Conservation (phyloP, 2,797 vertebrate genomes). For the Pangasius djambal region DNA sequence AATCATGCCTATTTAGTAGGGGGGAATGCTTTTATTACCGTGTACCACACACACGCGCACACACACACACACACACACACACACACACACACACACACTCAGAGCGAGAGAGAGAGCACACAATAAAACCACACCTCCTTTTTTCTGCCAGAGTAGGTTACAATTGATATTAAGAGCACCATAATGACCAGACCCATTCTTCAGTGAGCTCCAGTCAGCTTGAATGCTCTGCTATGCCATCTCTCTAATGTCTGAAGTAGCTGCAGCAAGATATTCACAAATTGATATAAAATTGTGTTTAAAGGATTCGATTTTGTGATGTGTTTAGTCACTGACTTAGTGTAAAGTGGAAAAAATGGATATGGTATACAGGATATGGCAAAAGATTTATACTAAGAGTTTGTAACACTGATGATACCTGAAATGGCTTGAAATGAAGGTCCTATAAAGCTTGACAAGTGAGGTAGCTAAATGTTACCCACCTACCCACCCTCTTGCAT, state of each 20-base stretch:
- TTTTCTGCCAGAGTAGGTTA: slow-evolving; percentile 53
- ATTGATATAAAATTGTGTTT: neutral
- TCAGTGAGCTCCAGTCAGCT: slow-evolving; percentile 19
- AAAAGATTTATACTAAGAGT: neutral
- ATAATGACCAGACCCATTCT: slow-evolving; percentile 22
- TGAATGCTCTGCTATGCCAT: slow-evolving; percentile 29
- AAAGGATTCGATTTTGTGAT: neutral
- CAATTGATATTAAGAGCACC: slow-evolving; percentile 48
- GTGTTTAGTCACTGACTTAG: neutral
- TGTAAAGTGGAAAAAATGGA: no score
- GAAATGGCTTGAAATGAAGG: neutral
- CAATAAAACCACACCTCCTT: slow-evolving; percentile 49
- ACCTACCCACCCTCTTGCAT: slow-evolving; percentile 19
- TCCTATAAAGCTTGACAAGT: neutral
- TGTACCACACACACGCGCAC: slow-evolving; percentile 43
- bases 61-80: slow-evolving; percentile 23
- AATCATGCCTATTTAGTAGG: slow-evolving; percentile 84
- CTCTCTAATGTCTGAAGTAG: slow-evolving; percentile 67
- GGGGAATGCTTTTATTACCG: slow-evolving; percentile 47
- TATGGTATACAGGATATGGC: neutral
- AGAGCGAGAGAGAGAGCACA: slow-evolving; percentile 2
- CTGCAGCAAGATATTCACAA: neutral
- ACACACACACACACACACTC: slow-evolving; percentile 21
- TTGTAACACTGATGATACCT: neutral
- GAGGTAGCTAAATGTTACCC: slow-evolving; percentile 21